A percentile compares a stretch with the other conserved stretches of the same genome.
phyloP scores from a whole-genome alignment of 2,797 vertebrate genomes.

The Malacoraja senta region DNA sequence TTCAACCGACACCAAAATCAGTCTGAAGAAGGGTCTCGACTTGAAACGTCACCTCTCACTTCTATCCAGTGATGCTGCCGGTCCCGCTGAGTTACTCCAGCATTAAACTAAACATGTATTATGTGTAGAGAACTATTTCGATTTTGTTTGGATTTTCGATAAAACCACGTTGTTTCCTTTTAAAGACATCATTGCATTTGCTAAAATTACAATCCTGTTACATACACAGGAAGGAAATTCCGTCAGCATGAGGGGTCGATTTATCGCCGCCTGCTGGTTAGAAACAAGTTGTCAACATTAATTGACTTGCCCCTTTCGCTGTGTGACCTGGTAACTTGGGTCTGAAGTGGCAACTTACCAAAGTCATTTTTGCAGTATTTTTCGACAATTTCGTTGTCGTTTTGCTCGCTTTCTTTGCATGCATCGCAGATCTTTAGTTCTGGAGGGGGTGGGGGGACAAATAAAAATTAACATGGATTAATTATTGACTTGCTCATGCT shows the following conservation, averaged over 20 bases:
- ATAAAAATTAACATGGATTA: conserved; percentile 36
- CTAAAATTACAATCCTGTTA: not conserved
- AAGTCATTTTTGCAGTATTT: conserved; percentile 96
- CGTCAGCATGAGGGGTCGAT: not conserved
- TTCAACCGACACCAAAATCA: not conserved
- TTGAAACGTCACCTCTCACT: no score
- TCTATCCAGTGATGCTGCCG: no score
- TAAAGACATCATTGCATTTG: not conserved
- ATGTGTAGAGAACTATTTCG: not conserved
- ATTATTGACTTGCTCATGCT: no score
- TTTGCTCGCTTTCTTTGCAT: conserved; percentile 83
- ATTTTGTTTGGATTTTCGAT: not conserved
- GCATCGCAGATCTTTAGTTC: conserved; percentile 90
- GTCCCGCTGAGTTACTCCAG: not conserved
- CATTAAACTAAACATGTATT: not conserved
- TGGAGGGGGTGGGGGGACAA: conserved; percentile 47
- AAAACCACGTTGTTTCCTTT: not conserved
- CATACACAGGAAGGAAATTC: not conserved
- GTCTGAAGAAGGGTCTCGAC: no score
- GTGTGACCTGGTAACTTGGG: not conserved
- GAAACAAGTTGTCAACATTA: not conserved
- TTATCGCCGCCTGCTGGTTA: not conserved
- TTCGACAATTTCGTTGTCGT: conserved; percentile 94
- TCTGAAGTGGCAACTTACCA: conserved; percentile 65
- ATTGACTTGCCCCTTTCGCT: not conserved